These are phyloP conservation scores for Scarus forsteni DNA, from an alignment of 2,797 vertebrate genomes.

Conservation along the genomic window DNA sequence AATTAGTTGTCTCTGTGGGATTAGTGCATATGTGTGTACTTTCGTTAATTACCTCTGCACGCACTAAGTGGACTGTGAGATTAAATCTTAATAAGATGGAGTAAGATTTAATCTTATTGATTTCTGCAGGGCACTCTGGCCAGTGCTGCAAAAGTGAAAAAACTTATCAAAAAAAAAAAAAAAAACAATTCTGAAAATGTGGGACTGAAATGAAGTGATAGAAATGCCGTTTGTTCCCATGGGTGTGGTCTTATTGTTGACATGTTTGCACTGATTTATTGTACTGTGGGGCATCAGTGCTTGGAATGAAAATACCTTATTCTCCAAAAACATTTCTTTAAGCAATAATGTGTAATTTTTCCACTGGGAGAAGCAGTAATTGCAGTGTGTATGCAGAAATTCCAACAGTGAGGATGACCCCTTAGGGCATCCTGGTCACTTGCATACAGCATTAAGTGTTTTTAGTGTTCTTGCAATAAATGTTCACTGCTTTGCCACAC, in stretches of 20 bases:
- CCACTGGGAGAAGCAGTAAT: too few species aligned
- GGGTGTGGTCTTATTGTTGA: not conserved
- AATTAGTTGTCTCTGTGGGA: slow-evolving; percentile 36
- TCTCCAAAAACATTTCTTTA: too few species aligned
- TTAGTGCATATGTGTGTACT: slow-evolving; percentile 17
- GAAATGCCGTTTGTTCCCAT: not conserved
- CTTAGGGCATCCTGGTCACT: too few species aligned
- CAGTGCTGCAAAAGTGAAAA: slow-evolving; percentile 4
- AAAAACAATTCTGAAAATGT: not conserved
- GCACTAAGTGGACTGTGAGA: slow-evolving; percentile 55
- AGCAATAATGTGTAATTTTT: too few species aligned
- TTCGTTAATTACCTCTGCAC: slow-evolving; percentile 42
- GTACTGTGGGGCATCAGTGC: too few species aligned
- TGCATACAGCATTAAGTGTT: too few species aligned
- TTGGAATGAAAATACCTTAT: too few species aligned
- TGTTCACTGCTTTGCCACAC: too few species aligned
- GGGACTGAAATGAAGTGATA: not conserved
- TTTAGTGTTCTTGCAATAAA: too few species aligned
- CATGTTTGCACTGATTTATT: too few species aligned
- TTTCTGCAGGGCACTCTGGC: slow-evolving; percentile 21
- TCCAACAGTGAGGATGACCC: too few species aligned
- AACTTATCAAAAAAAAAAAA: slow-evolving; percentile 14
- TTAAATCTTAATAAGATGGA: slow-evolving; percentile 56
- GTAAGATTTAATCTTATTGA: slow-evolving; percentile 56
- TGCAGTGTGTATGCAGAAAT: too few species aligned